Evolutionary conservation across 2,888 invertebrate species (phyloP).

Genomic region (Ischnus inquisitorius): DNA sequence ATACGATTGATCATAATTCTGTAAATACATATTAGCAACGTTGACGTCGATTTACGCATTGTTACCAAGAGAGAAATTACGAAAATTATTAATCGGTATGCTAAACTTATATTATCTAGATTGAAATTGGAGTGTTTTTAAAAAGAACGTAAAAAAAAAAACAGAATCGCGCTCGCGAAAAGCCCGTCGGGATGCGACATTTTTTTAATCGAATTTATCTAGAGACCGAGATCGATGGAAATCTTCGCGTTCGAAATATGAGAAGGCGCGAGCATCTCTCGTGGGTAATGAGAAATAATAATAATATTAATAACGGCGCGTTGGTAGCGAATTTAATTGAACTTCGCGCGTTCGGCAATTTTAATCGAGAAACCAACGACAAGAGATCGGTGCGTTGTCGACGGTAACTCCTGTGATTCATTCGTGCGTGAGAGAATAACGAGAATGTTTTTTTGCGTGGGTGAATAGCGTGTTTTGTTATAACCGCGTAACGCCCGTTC

Average conservation of each 20-base stretch:
- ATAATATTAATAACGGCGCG: background rate
- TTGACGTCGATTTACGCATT: constrained; percentile 43
- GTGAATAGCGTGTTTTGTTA: constrained; percentile 16
- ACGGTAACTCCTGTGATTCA: constrained; percentile 40
- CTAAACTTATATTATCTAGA: constrained; percentile 29
- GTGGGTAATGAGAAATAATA: background rate
- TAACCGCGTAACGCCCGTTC: constrained; percentile 18
- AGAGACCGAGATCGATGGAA: constrained; percentile 14
- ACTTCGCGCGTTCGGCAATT: constrained; percentile 41
- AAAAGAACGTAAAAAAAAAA: background rate
- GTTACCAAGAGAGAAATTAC: constrained; percentile 50
- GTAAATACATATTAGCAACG: constrained; percentile 49
- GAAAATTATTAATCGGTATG: constrained; percentile 45
- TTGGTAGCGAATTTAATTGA: constrained; percentile 36
- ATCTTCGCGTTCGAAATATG: background rate
- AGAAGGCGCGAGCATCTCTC: background rate
- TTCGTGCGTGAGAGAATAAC: constrained; percentile 39
- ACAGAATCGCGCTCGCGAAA: background rate
- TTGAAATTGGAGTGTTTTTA: constrained; percentile 32
- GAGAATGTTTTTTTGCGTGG: constrained; percentile 4
- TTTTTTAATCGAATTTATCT: constrained; percentile 34
- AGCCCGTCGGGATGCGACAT: constrained; percentile 27
- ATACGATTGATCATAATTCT: constrained; percentile 42
- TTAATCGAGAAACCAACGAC: constrained; percentile 24
- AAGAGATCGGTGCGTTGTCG: constrained; percentile 9